Conservation (phyloP, 2,888 invertebrate genomes). For the Stenolophus ochropezus region DNA sequence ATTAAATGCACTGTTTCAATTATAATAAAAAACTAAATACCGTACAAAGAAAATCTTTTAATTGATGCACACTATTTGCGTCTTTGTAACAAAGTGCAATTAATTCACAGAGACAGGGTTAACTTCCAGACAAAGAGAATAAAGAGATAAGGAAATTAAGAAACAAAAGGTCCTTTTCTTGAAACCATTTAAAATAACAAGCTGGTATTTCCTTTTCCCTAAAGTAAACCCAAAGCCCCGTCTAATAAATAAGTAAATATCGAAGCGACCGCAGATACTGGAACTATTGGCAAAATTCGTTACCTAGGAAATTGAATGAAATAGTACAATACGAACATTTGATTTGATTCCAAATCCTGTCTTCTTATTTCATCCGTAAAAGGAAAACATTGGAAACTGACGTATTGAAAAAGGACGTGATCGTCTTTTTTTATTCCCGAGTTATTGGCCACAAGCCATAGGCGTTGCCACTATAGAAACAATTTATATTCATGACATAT, state of each 20-base stretch:
- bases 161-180: not conserved
- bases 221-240: not conserved
- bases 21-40: too few species aligned
- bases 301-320: constrained; percentile 21
- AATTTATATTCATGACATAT: constrained; percentile 33
- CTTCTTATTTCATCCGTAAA: constrained; percentile 19
- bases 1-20: too few species aligned
- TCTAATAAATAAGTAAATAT: constrained; percentile 25
- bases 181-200: constrained; percentile 3
- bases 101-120: not conserved
- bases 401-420: constrained; percentile 27
- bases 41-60: too few species aligned
- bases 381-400: constrained; percentile 19
- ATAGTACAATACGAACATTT: constrained; percentile 29
- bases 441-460: constrained; percentile 26
- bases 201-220: not conserved
- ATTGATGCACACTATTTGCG: too few species aligned
- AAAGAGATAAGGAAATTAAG: not conserved
- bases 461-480: constrained; percentile 9
- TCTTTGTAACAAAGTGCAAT: too few species aligned
- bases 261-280: not conserved
- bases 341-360: constrained; percentile 34
- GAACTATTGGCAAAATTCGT: constrained; percentile 10
- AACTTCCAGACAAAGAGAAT: not conserved
- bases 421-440: constrained; percentile 17